Conservation (phyloP, 2,797 vertebrate genomes). For the Antrozous pallidus region DNA sequence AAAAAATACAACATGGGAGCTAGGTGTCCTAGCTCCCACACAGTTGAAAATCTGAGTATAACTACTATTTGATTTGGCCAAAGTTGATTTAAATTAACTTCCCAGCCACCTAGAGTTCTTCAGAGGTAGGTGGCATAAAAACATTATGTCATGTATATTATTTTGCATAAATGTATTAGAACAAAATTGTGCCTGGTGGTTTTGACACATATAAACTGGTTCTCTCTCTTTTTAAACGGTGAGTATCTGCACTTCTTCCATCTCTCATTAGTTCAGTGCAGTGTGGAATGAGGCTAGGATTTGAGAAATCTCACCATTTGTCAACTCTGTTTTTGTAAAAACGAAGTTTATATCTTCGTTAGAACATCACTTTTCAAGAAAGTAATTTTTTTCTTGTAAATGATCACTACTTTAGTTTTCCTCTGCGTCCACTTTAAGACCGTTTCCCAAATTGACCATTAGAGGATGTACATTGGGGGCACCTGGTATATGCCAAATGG, state of each 20-base stretch:
- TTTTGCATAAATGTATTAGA: neutral
- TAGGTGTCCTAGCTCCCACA: neutral
- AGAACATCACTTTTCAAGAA: neutral
- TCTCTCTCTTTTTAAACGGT: neutral
- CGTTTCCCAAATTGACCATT: neutral
- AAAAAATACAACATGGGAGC: neutral
- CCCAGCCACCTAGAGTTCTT: neutral
- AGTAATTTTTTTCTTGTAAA: neutral
- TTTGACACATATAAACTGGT: neutral
- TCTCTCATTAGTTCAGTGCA: neutral
- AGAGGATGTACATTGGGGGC: neutral
- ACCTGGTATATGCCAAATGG: neutral
- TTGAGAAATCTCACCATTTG: neutral
- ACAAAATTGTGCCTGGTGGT: neutral
- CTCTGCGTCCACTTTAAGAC: slow-evolving; percentile 4
- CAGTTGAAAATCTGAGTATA: neutral
- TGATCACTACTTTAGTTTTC: neutral
- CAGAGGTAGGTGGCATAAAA: neutral
- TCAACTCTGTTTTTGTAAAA: neutral
- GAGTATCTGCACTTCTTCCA: neutral
- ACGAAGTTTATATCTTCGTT: neutral
- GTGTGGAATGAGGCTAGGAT: neutral
- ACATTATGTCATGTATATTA: neutral
- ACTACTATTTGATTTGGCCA: neutral
- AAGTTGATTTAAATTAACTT: neutral